These are phyloP conservation scores for Aphaenogaster ashmeadi DNA, from an alignment of 1,140 invertebrate species.

Conservation along the genomic window DNA sequence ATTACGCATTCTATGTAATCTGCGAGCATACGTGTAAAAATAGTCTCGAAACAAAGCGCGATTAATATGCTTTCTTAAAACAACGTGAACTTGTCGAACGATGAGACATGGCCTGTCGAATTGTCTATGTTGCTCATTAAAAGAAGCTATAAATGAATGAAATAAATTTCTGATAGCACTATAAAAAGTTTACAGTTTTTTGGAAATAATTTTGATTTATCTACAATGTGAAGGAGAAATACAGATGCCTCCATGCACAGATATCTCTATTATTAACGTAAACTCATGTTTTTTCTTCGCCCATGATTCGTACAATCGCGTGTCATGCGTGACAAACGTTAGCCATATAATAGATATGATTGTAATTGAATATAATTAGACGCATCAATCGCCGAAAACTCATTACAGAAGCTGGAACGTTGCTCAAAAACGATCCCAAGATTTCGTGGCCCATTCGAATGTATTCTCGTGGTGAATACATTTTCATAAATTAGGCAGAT, in stretches of 20 bases:
- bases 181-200: not conserved
- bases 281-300: not conserved
- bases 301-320: conserved; percentile 23
- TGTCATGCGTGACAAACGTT: not conserved
- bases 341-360: conserved; percentile 36
- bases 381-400: conserved; percentile 24
- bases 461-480: conserved; percentile 72
- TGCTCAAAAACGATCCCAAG: conserved; percentile 57
- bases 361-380: conserved; percentile 55
- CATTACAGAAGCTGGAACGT: conserved; percentile 42
- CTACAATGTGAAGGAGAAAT: not conserved
- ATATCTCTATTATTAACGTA: not conserved
- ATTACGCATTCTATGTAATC: conserved; percentile 76
- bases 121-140: not conserved
- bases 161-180: conserved; percentile 26
- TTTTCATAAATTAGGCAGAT: conserved; percentile 77
- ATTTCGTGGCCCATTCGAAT: conserved; percentile 39
- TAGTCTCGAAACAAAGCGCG: conserved; percentile 66
- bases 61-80: conserved; percentile 78
- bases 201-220: conserved; percentile 27
- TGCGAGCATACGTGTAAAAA: conserved; percentile 47
- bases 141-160: not conserved
- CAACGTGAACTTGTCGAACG: not conserved
- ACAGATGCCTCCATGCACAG: not conserved
- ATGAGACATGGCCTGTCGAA: not conserved